Conservation (phyloP, 2,113 vertebrate species). For the Delphinus delphis region DNA sequence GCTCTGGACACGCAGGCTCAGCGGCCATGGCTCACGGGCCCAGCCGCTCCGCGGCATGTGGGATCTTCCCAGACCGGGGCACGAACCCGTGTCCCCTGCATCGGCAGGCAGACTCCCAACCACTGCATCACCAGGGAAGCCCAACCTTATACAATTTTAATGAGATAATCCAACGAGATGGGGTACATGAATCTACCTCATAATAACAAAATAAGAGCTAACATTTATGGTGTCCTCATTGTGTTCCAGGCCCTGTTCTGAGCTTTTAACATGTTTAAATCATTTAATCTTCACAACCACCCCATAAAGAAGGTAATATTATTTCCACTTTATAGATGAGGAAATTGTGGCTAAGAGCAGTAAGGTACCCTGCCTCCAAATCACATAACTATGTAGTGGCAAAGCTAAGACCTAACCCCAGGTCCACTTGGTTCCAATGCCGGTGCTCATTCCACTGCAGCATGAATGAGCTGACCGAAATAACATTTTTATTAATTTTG, state of each 20-base stretch:
- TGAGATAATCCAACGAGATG: neutral
- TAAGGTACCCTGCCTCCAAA: neutral
- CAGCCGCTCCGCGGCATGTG: no score
- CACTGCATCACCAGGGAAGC: no score
- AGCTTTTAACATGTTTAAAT: neutral
- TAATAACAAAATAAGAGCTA: neutral
- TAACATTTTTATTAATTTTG: neutral
- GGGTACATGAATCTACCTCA: neutral
- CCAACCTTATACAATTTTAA: neutral
- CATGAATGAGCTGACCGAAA: neutral
- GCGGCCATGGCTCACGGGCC: no score
- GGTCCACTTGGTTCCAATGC: neutral
- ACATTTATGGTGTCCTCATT: neutral
- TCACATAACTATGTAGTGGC: neutral
- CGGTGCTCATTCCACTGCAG: neutral
- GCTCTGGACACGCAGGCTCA: no score
- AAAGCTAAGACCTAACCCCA: neutral
- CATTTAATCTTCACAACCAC: neutral
- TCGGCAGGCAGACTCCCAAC: no score
- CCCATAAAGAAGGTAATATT: neutral
- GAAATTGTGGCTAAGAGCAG: neutral
- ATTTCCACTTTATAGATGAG: neutral
- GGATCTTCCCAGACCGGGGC: no score
- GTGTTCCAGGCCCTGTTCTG: neutral
- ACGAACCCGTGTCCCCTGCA: accelerated